These are phyloP conservation scores for Andrena haemorrhoa DNA, from an alignment of 2,888 invertebrate genomes.

Conservation along the genomic window DNA sequence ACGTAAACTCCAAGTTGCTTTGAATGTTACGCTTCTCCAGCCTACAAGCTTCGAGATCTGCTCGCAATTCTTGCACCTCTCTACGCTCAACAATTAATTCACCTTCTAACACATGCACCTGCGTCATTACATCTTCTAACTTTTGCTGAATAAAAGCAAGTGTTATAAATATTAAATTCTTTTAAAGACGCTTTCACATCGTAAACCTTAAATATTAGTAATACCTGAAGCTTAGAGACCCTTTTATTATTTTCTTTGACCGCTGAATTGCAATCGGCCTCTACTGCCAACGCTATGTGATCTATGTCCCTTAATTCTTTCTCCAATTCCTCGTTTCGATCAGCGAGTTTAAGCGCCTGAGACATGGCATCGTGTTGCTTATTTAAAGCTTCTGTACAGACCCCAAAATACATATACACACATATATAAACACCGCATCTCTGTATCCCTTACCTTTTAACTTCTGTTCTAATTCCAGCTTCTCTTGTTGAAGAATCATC, in stretches of 20 bases:
- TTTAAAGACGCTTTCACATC: not conserved
- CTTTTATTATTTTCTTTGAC: slow-evolving; percentile 87
- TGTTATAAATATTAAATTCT: not conserved
- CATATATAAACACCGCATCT: slow-evolving; percentile 11
- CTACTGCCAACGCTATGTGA: slow-evolving; percentile 90
- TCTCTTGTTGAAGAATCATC: slow-evolving; percentile 87
- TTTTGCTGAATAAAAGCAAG: slow-evolving; percentile 82
- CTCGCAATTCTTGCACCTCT: slow-evolving; percentile 84
- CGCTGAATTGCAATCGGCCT: slow-evolving; percentile 91
- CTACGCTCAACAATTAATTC: slow-evolving; percentile 85
- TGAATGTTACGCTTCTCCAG: slow-evolving; percentile 88
- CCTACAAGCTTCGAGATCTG: slow-evolving; percentile 85
- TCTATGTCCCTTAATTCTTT: slow-evolving; percentile 91
- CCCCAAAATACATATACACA: not conserved
- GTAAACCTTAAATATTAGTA: slow-evolving; percentile 49
- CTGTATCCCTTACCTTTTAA: slow-evolving; percentile 83
- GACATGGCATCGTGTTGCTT: slow-evolving; percentile 94
- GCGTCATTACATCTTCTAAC: slow-evolving; percentile 84
- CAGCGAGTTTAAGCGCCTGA: slow-evolving; percentile 90
- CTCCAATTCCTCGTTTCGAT: slow-evolving; percentile 90
- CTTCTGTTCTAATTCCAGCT: slow-evolving; percentile 87
- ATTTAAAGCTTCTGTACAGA: slow-evolving; percentile 85
- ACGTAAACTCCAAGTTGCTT: slow-evolving; percentile 86
- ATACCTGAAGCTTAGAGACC: slow-evolving; percentile 83
- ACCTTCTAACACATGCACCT: slow-evolving; percentile 85